phyloP scores from a whole-genome alignment of 2,888 invertebrate genomes.

The Ornithoptera alexandrae region DNA sequence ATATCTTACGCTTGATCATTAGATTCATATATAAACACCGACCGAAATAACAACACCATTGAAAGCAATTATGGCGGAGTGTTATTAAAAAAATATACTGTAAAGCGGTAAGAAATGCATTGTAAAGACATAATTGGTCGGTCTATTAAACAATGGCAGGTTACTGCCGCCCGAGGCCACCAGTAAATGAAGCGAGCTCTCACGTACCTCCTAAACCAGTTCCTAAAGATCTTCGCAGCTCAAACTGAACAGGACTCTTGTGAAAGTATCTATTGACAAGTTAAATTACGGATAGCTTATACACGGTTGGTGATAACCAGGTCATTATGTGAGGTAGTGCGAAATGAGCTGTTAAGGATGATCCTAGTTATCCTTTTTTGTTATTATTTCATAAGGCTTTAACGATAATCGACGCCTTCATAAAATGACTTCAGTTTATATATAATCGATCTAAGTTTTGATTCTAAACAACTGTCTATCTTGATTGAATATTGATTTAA shows the following conservation, averaged over 20 bases:
- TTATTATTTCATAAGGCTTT: too few relatives aligned
- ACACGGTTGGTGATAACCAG: background rate
- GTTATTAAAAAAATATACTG: conserved; percentile 45
- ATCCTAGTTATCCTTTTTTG: background rate
- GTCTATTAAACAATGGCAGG: conserved; percentile 68
- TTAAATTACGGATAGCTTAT: conserved; percentile 5
- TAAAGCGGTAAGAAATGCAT: conserved; percentile 58
- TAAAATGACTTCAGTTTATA: too few relatives aligned
- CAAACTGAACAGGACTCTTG: conserved; percentile 1
- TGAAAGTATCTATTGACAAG: background rate
- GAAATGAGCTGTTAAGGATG: background rate
- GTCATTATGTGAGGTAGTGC: background rate
- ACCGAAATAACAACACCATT: conserved; percentile 31
- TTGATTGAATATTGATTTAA: too few relatives aligned
- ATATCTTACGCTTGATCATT: conserved; percentile 9
- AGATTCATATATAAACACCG: conserved; percentile 28
- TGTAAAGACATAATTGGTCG: conserved; percentile 70
- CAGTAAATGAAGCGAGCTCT: conserved; percentile 71
- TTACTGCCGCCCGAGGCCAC: conserved; percentile 63
- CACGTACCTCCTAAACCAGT: conserved; percentile 54
- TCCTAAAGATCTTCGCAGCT: conserved; percentile 39
- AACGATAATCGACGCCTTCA: too few relatives aligned
- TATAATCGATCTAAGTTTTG: too few relatives aligned
- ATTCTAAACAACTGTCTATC: too few relatives aligned
- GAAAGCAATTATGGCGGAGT: conserved; percentile 31